Evolutionary conservation across 2,888 invertebrate species (phyloP), one percentile per base, ranked within the genome.

Genomic region (Mythimna vitellina): DNA sequence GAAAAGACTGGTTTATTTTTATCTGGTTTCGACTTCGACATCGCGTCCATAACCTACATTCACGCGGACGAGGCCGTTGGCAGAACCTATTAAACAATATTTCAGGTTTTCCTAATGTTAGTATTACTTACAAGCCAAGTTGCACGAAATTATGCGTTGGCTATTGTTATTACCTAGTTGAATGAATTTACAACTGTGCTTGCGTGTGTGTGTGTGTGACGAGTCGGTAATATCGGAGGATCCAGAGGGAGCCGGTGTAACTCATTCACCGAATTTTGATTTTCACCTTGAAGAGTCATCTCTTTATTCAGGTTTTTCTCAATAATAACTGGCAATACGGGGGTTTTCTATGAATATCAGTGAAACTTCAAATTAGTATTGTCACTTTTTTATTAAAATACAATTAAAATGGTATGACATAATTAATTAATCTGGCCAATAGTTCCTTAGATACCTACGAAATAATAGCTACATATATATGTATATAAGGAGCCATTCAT

Each of bases 301-400:
- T 46, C 5, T 4, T 20, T 20, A 20, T 49, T 49, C 20, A 20
- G 49, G 46, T 49, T 49, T 54, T 22, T 53, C 0, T 12, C 14
- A 54, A 17, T 25, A 29, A 14, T 54, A 54, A 54, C 25, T 22
- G 10, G n/a, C n/a, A 22, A 53, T 25, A 3, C 54, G 14, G 54
- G 54, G 2, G 29, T 29, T 25, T 22, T 54, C 8, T 17, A 3
- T 25, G 25, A 14, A 25, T 53, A 25, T 22, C 5, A 54, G 62
- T 56, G 1, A 75, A 76, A 63, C 0, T 1, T 14, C 35, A n/a
- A n/a, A 29, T 29, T 32, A 25, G 0, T 35, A 46, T 53, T 22
- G 22, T 57, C 20, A 46, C 12, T 67, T 60, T 70, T 82, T 71
- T 80, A 73, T 83, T 77, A 73, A 68, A 68, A 67, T 69, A 65